Evolutionary conservation across 2,888 invertebrate genomes (phyloP).

Genomic region (Mesorhabditis spiculigera): DNA sequence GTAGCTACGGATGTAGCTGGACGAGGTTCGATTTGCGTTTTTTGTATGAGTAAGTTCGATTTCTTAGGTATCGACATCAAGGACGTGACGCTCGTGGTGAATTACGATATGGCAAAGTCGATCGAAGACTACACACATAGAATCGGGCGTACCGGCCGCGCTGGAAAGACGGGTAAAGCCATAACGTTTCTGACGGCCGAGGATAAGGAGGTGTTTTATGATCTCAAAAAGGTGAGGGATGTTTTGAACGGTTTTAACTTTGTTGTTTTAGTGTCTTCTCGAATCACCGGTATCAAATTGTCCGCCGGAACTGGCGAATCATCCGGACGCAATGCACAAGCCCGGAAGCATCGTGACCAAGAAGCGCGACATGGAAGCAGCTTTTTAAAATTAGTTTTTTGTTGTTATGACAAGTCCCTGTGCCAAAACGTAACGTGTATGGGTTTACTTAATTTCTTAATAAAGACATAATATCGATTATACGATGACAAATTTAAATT

Average conservation of each 20-base stretch:
- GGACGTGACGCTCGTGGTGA: constrained; percentile 95
- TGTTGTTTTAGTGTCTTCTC: neutral
- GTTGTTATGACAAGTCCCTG: no score
- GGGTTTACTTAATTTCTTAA: no score
- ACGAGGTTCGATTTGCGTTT: constrained; percentile 63
- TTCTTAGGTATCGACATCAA: constrained; percentile 90
- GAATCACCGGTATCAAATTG: constrained; percentile 42
- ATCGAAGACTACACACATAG: constrained; percentile 80
- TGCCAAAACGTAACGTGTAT: no score
- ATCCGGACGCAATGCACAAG: constrained; percentile 75
- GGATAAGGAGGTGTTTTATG: constrained; percentile 88
- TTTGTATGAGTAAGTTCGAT: neutral
- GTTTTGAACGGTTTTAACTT: neutral
- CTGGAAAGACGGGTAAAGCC: constrained; percentile 92
- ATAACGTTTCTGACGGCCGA: constrained; percentile 94
- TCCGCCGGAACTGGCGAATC: constrained; percentile 79
- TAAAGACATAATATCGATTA: no score
- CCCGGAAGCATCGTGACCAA: no score
- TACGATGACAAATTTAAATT: no score
- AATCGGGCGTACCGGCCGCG: constrained; percentile 97
- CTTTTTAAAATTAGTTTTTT: no score
- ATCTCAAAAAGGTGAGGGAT: constrained; percentile 74
- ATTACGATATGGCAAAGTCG: constrained; percentile 98
- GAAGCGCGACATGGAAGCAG: no score
- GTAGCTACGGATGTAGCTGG: constrained; percentile 99